These are phyloP conservation scores for Jacana jacana DNA, from an alignment of 2,113 vertebrate species.

Conservation along the genomic window DNA sequence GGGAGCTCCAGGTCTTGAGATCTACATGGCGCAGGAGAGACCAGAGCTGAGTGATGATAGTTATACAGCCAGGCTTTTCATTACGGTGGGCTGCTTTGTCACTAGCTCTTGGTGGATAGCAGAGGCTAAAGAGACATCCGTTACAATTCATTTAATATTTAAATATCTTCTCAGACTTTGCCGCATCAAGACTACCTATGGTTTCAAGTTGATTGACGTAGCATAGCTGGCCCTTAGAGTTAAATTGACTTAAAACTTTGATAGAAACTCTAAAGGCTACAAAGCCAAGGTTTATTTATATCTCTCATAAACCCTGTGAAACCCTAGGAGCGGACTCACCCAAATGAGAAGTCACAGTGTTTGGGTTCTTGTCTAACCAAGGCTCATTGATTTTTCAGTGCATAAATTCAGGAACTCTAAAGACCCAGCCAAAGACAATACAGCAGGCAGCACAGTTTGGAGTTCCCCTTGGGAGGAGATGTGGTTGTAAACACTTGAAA, in stretches of 20 bases:
- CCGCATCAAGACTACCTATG: neutral
- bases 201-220: neutral
- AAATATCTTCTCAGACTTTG: neutral
- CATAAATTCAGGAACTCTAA: slow-evolving; percentile 59
- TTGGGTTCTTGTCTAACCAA: slow-evolving; percentile 59
- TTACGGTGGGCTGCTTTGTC: neutral
- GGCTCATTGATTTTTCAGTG: slow-evolving; percentile 41
- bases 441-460: neutral
- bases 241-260: neutral
- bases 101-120: neutral
- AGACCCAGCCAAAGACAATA: slow-evolving; percentile 67
- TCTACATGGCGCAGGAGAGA: fast-evolving
- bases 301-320: slow-evolving; percentile 14
- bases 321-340: slow-evolving; percentile 7
- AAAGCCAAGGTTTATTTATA: slow-evolving; percentile 26
- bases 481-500: slow-evolving; percentile 66
- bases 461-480: slow-evolving; percentile 29
- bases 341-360: slow-evolving; percentile 18
- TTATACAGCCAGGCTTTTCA: neutral
- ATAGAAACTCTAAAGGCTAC: neutral
- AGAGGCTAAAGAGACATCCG: neutral
- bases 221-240: neutral
- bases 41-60: neutral
- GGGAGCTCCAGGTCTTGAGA: neutral
- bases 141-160: neutral